Percentiles rank a stretch among this genome's conserved stretches.
Evolutionary conservation across 2,888 invertebrate genomes (phyloP).

Genomic region (Chymomyza amoena): DNA sequence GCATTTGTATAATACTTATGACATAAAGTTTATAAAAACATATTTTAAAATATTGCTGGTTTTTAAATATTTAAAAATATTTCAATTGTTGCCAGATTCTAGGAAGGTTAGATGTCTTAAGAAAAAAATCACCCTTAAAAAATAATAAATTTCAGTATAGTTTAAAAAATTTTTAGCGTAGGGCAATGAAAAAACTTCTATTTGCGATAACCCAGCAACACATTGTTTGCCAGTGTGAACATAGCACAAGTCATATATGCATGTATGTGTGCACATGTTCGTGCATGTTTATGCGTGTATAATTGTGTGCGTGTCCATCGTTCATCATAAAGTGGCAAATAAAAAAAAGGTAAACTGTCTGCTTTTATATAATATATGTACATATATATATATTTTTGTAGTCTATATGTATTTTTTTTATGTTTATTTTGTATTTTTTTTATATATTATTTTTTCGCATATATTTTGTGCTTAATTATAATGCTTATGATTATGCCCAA

Average conservation of each 20-base stretch:
- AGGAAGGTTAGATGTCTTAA: no score
- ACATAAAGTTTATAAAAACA: no score
- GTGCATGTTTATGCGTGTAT: slow-evolving; percentile 22
- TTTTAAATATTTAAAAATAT: no score
- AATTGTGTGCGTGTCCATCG: not conserved
- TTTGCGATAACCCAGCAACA: no score
- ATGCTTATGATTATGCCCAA: slow-evolving; percentile 38
- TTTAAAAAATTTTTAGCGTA: no score
- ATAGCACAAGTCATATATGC: not conserved
- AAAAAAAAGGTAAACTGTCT: slow-evolving; percentile 48
- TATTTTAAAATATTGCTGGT: no score
- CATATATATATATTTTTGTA: slow-evolving; percentile 35
- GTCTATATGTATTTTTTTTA: slow-evolving; percentile 39
- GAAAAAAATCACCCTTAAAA: no score
- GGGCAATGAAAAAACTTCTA: no score
- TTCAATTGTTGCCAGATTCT: no score
- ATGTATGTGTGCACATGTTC: slow-evolving; percentile 10
- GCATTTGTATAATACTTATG: no score
- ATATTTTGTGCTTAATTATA: not conserved
- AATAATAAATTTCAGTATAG: no score
- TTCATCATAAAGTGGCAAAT: slow-evolving; percentile 59
- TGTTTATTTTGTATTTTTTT: slow-evolving; percentile 27
- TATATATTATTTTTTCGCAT: not conserved
- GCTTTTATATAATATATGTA: slow-evolving; percentile 15
- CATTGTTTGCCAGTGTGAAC: no score